phyloP scores from a whole-genome alignment of 2,888 invertebrate genomes.

The Cristatella mucedo region DNA sequence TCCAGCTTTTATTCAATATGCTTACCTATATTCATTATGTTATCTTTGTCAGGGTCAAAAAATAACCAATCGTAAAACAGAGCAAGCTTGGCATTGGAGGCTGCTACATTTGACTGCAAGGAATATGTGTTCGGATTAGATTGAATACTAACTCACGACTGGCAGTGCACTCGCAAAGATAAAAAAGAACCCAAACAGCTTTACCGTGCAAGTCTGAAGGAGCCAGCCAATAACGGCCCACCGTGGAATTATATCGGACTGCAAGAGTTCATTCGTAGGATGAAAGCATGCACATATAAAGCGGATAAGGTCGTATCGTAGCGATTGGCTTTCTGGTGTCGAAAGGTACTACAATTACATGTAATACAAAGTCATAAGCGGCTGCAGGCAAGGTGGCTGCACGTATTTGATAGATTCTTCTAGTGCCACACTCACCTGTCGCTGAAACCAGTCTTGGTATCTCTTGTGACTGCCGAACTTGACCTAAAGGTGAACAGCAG shows the following conservation, averaged over 20 bases:
- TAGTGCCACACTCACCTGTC: too few relatives aligned
- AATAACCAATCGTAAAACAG: conserved; percentile 85
- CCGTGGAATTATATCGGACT: conserved; percentile 82
- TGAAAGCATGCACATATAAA: conserved; percentile 85
- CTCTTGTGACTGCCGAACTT: conserved; percentile 77
- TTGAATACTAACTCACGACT: too few relatives aligned
- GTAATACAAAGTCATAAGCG: too few relatives aligned
- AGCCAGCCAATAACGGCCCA: conserved; percentile 92
- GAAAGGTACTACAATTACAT: conserved; percentile 56
- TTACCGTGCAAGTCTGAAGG: conserved; percentile 63
- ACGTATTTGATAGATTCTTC: too few relatives aligned
- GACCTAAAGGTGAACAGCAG: conserved; percentile 46
- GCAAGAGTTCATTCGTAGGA: conserved; percentile 74
- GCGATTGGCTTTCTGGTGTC: conserved; percentile 73
- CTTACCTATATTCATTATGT: conserved; percentile 74
- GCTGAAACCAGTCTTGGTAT: conserved; percentile 85
- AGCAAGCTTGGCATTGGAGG: conserved; percentile 74
- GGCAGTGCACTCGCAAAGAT: too few relatives aligned
- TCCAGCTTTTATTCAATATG: too few relatives aligned
- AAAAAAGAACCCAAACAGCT: conserved; percentile 3
- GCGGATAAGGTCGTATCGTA: conserved; percentile 77
- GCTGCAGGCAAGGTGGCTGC: too few relatives aligned
- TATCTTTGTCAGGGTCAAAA: conserved; percentile 74
- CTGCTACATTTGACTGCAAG: conserved; percentile 56
- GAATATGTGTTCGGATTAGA: conserved; percentile 1